Percentiles rank a stretch among this genome's conserved stretches.
These are phyloP conservation scores for Xiphophorus maculatus DNA, from an alignment of 2,113 vertebrate species.

Conservation along the genomic window DNA sequence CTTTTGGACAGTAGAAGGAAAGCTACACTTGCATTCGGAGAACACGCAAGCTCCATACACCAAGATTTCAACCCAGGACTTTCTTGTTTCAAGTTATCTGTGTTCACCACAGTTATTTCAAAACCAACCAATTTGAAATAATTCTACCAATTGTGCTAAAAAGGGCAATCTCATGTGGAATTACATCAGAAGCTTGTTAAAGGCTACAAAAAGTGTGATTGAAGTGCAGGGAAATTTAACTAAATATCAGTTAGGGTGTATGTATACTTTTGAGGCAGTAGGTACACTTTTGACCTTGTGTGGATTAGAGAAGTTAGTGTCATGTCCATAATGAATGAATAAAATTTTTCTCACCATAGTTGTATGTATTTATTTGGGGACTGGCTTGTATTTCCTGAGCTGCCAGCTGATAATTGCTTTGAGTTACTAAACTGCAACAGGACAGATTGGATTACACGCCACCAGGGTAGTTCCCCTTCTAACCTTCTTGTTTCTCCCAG, in stretches of 20 bases:
- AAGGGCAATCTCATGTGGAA: too few species aligned
- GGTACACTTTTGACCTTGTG: background rate
- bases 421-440: constrained; percentile 64
- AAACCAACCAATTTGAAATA: too few species aligned
- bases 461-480: constrained; percentile 45
- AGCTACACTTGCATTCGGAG: background rate
- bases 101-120: background rate
- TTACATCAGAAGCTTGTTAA: too few species aligned
- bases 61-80: background rate
- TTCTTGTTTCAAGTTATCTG: background rate
- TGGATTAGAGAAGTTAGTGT: background rate
- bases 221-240: too few species aligned
- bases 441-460: constrained; percentile 75
- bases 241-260: too few species aligned
- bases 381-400: constrained; percentile 35
- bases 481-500: constrained; percentile 49
- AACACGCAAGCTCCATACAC: background rate
- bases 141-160: too few species aligned
- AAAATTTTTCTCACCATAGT: background rate
- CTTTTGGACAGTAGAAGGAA: background rate
- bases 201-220: too few species aligned
- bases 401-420: constrained; percentile 57
- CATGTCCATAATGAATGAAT: background rate
- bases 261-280: too few species aligned
- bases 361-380: constrained; percentile 35